Conservation (phyloP, 2,113 vertebrate genomes). For the Austrofundulus limnaeus region DNA sequence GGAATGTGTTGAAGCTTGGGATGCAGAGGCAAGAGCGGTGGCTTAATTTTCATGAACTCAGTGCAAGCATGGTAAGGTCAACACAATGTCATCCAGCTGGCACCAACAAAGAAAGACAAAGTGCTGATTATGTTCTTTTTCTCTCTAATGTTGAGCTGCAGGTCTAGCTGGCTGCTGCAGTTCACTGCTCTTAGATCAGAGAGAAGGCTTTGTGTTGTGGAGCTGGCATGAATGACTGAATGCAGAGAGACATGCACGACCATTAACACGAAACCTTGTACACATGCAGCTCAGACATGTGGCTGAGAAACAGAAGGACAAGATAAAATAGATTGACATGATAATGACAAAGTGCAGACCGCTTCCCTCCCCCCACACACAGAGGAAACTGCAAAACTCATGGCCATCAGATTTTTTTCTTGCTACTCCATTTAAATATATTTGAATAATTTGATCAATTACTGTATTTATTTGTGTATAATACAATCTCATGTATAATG, state of each 20-base stretch:
- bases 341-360: too few species aligned
- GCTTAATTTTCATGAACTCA: slow-evolving; percentile 52
- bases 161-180: slow-evolving; percentile 28
- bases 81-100: slow-evolving; percentile 63
- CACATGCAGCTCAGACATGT: slow-evolving; percentile 1
- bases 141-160: slow-evolving; percentile 25
- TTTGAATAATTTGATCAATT: too few species aligned
- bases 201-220: slow-evolving; percentile 38
- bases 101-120: slow-evolving; percentile 48
- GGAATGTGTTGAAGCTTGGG: slow-evolving; percentile 22
- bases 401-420: too few species aligned
- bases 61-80: slow-evolving; percentile 63
- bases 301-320: background rate
- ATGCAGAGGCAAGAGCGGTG: slow-evolving; percentile 39
- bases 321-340: too few species aligned
- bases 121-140: slow-evolving; percentile 30
- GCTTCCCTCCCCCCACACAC: too few species aligned
- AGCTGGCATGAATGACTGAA: slow-evolving; percentile 40
- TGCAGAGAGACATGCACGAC: background rate
- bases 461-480: too few species aligned
- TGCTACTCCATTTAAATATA: too few species aligned
- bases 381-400: too few species aligned
- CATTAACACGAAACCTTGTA: background rate
- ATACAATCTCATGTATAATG: too few species aligned
- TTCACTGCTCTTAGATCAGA: slow-evolving; percentile 44